phyloP scores from a whole-genome alignment of 2,888 invertebrate species.

The Caenorhabditis sp. region DNA sequence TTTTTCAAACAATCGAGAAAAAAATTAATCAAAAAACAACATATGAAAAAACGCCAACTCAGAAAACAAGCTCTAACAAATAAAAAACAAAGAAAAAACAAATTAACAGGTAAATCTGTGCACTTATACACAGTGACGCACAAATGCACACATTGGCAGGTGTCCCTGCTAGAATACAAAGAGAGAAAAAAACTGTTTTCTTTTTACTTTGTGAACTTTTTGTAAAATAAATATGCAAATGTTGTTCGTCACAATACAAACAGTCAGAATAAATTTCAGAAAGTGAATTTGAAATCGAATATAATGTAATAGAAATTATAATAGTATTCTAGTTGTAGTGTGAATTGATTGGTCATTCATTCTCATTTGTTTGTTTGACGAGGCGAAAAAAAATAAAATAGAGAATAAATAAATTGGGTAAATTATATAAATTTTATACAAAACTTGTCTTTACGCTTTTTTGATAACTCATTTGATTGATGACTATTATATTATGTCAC shows the following conservation, averaged over 20 bases:
- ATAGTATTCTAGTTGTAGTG: background rate
- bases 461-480: constrained; percentile 1
- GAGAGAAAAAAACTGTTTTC: background rate
- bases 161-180: background rate
- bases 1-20: too few relatives aligned
- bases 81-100: too few relatives aligned
- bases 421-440: background rate
- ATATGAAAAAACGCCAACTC: too few relatives aligned
- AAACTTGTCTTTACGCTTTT: background rate
- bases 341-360: background rate
- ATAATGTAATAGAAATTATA: background rate
- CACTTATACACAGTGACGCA: too few relatives aligned
- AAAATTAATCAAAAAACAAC: too few relatives aligned
- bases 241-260: background rate
- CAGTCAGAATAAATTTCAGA: background rate
- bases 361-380: background rate
- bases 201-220: background rate
- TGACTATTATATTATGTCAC: background rate
- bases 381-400: background rate
- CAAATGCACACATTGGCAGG: background rate
- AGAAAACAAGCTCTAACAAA: too few relatives aligned
- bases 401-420: background rate
- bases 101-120: too few relatives aligned
- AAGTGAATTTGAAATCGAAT: constrained; percentile 1
- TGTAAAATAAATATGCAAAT: background rate